phyloP scores from a whole-genome alignment of 2,797 vertebrate genomes.

The Sternotherus odoratus region DNA sequence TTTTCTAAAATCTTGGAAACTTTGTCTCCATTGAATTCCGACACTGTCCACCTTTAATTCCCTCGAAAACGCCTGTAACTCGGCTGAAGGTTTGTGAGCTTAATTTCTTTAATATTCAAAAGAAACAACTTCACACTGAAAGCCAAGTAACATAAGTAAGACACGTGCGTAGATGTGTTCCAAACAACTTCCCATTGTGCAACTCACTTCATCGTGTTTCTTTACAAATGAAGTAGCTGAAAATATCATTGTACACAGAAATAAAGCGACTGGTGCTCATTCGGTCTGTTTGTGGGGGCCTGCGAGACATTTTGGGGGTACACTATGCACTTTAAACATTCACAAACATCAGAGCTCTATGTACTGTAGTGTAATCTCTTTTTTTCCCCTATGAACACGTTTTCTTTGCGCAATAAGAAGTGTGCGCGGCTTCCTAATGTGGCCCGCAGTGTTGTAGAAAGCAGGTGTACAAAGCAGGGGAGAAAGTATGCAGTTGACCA shows the following conservation, averaged over 20 bases:
- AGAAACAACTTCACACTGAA: background rate
- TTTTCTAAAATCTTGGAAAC: conserved; percentile 69
- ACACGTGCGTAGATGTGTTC: background rate
- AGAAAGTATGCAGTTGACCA: conserved; percentile 66
- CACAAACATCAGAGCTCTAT: background rate
- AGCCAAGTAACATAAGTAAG: background rate
- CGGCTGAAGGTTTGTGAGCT: conserved; percentile 89
- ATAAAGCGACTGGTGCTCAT: background rate
- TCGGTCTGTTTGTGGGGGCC: background rate
- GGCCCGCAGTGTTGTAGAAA: conserved; percentile 20
- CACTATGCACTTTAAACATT: background rate
- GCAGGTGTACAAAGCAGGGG: conserved; percentile 57
- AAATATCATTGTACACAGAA: background rate
- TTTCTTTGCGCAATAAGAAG: background rate
- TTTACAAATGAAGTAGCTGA: background rate
- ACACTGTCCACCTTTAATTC: conserved; percentile 89
- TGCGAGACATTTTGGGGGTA: background rate
- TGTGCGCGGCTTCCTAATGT: conserved; percentile 55
- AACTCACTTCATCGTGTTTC: background rate
- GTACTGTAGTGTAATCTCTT: background rate
- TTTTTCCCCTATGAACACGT: no score
- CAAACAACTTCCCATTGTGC: background rate
- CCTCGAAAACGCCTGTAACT: conserved; percentile 87
- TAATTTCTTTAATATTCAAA: background rate
- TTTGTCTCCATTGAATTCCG: conserved; percentile 78